These are phyloP conservation scores for Otolemur garnettii DNA, from an alignment of 2,113 vertebrate genomes.

Conservation along the genomic window DNA sequence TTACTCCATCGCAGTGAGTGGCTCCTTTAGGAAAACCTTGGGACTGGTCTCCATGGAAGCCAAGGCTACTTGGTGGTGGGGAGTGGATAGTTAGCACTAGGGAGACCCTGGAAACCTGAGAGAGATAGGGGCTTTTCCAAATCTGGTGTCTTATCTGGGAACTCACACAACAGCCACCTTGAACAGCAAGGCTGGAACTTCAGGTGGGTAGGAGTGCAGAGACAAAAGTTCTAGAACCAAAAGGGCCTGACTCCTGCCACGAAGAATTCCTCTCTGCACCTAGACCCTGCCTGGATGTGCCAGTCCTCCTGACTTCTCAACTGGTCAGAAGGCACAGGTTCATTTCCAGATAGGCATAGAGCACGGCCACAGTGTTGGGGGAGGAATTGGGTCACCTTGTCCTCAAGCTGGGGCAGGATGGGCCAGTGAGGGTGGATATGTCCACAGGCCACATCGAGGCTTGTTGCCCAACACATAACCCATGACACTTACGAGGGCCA, in stretches of 20 bases:
- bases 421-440: not conserved
- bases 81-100: not conserved
- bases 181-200: not conserved
- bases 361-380: not conserved
- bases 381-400: not conserved
- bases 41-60: not conserved
- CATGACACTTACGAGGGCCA: not conserved
- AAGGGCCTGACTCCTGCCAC: rapidly evolving
- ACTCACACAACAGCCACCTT: not conserved
- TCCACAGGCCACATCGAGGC: not conserved
- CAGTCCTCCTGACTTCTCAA: not conserved
- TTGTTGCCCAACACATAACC: too few relatives aligned
- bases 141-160: not conserved
- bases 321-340: not conserved
- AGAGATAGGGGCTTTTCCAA: not conserved
- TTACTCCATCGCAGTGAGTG: slow-evolving; percentile 95
- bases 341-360: too few relatives aligned
- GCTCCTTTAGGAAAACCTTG: not conserved
- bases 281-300: not conserved
- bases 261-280: not conserved
- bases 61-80: not conserved
- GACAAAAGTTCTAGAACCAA: not conserved
- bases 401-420: not conserved
- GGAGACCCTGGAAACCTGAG: not conserved
- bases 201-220: not conserved